A percentile compares a stretch with the other conserved stretches of the same genome.
Evolutionary conservation across 2,888 invertebrate species (phyloP).

Genomic region (Epistrophe grossulariae): DNA sequence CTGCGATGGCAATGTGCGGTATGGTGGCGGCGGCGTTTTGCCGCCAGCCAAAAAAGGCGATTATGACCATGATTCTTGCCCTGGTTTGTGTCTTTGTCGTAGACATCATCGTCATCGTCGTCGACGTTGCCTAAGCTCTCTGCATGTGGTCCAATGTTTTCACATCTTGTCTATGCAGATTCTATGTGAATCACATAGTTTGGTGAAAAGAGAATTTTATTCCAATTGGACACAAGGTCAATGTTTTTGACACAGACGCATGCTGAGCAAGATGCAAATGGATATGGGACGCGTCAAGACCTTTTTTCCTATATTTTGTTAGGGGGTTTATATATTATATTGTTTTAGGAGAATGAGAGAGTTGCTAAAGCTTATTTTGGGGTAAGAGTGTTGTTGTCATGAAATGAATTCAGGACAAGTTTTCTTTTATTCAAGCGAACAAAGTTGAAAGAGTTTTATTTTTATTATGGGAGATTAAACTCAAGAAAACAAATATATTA

Average conservation of each 20-base stretch:
- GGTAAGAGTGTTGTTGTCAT: constrained; percentile 23
- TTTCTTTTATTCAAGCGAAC: constrained; percentile 7
- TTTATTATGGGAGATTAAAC: constrained; percentile 16
- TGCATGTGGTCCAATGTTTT: constrained; percentile 55
- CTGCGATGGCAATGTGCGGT: constrained; percentile 22
- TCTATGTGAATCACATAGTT: constrained; percentile 15
- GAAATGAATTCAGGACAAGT: constrained; percentile 30
- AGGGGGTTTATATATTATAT: neutral
- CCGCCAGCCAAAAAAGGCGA: constrained; percentile 26
- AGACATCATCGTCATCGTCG: constrained; percentile 25
- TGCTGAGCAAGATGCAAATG: constrained; percentile 65
- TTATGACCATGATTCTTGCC: constrained; percentile 37
- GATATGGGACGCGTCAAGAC: constrained; percentile 38
- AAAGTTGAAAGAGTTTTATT: constrained; percentile 29
- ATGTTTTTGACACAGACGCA: constrained; percentile 73
- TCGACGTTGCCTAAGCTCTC: constrained; percentile 26
- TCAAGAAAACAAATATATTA: constrained; percentile 22
- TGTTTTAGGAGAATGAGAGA: constrained; percentile 1
- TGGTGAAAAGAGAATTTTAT: constrained; percentile 11
- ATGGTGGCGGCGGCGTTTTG: constrained; percentile 25
- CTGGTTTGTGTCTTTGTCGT: constrained; percentile 48
- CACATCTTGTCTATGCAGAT: constrained; percentile 40
- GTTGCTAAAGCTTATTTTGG: constrained; percentile 6
- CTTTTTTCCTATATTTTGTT: constrained; percentile 12
- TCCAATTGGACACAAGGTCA: constrained; percentile 67